Evolutionary conservation across 2,797 vertebrate species (phyloP).

Genomic region (Lagocephalus sceleratus): DNA sequence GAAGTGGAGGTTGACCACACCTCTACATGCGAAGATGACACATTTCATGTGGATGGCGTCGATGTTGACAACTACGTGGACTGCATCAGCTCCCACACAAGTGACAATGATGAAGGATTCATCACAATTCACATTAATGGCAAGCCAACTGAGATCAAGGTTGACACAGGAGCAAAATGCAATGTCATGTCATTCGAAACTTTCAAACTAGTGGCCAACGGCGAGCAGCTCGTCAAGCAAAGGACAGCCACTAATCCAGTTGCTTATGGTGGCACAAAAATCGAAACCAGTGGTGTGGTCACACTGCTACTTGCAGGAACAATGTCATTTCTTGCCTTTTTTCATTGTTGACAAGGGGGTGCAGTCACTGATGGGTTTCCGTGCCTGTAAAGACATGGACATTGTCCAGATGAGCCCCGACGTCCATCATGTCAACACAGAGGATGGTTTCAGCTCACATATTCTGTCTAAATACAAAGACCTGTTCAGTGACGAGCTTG

Average conservation of each 20-base stretch:
- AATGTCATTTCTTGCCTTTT: too few relatives aligned
- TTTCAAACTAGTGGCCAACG: not conserved
- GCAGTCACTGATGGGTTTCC: too few relatives aligned
- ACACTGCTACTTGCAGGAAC: too few relatives aligned
- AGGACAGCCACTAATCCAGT: not conserved
- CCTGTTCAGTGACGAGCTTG: constrained; percentile 24
- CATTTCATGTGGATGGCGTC: constrained; percentile 22
- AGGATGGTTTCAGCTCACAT: too few relatives aligned
- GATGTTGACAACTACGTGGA: not conserved
- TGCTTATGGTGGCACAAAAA: too few relatives aligned
- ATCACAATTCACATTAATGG: not conserved
- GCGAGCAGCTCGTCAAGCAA: not conserved
- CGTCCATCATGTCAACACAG: too few relatives aligned
- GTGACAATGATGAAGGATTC: constrained; percentile 5
- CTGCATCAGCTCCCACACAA: not conserved
- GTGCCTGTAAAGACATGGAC: too few relatives aligned
- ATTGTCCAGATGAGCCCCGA: too few relatives aligned
- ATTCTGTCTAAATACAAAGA: too few relatives aligned
- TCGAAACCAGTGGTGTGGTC: too few relatives aligned
- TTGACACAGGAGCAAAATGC: constrained; percentile 5
- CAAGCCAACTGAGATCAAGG: not conserved
- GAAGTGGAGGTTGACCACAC: constrained; percentile 2
- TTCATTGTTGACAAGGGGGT: too few relatives aligned
- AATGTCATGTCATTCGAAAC: constrained; percentile 1
- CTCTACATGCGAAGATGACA: not conserved